A percentile compares a stretch with the other conserved stretches of the same genome.
Evolutionary conservation across 2,888 invertebrate genomes (phyloP).

Genomic region (Bibio marci): DNA sequence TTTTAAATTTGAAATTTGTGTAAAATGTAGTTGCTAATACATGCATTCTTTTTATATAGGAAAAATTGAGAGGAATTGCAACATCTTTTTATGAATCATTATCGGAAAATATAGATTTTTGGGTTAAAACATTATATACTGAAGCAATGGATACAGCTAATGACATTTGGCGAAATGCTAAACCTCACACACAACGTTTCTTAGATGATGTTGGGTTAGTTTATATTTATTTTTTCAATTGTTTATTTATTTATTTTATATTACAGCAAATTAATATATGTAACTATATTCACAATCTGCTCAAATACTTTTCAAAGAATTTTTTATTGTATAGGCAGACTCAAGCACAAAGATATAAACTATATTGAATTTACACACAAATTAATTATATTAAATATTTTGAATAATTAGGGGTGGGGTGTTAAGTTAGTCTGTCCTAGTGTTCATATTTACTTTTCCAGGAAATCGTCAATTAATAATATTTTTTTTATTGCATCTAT

Average conservation of each 20-base stretch:
- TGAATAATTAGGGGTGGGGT: too few relatives aligned
- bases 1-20: background rate
- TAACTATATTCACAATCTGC: background rate
- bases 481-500: too few relatives aligned
- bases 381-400: too few relatives aligned
- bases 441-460: too few relatives aligned
- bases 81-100: conserved; percentile 32
- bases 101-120: conserved; percentile 39
- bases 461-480: background rate
- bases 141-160: conserved; percentile 49
- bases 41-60: conserved; percentile 18
- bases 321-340: too few relatives aligned
- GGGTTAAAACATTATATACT: conserved; percentile 47
- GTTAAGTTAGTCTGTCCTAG: too few relatives aligned
- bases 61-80: conserved; percentile 27
- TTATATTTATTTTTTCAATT: conserved; percentile 18
- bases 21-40: background rate
- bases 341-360: too few relatives aligned
- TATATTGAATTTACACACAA: too few relatives aligned
- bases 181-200: conserved; percentile 48
- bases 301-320: too few relatives aligned
- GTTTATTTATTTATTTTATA: background rate
- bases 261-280: too few relatives aligned
- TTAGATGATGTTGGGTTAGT: conserved; percentile 47
- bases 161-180: conserved; percentile 60